These are phyloP conservation scores for Amphiprion clarkii DNA, from an alignment of 2,797 vertebrate genomes.

Conservation along the genomic window DNA sequence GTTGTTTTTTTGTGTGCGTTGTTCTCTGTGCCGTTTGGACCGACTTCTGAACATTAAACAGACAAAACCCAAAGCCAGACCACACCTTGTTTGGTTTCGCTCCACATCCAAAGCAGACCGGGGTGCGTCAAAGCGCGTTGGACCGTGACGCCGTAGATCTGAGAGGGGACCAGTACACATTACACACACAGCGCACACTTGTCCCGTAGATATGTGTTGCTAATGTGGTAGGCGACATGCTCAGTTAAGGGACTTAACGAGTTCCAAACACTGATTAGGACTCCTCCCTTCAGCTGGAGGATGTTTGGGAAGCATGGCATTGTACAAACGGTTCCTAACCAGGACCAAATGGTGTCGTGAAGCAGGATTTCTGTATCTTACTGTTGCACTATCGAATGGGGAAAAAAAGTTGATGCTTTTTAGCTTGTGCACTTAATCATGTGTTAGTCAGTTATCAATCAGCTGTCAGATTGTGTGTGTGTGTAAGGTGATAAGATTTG, in stretches of 20 bases:
- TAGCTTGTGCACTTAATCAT: slow-evolving; percentile 42
- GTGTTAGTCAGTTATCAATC: slow-evolving; percentile 67
- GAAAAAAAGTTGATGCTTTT: slow-evolving; percentile 19
- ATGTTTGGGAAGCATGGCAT: slow-evolving; percentile 61
- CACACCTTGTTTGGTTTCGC: slow-evolving; percentile 77
- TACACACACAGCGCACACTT: slow-evolving; percentile 62
- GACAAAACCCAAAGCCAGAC: slow-evolving; percentile 53
- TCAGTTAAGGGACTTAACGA: slow-evolving; percentile 70
- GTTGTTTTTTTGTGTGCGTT: slow-evolving; percentile 37
- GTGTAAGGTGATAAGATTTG: slow-evolving; percentile 70
- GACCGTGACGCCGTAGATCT: slow-evolving; percentile 79
- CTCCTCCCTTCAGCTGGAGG: slow-evolving; percentile 48
- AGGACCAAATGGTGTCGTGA: slow-evolving; percentile 65
- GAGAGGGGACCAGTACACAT: slow-evolving; percentile 51
- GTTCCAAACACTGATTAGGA: slow-evolving; percentile 75
- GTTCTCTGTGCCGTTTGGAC: slow-evolving; percentile 46
- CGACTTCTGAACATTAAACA: slow-evolving; percentile 60
- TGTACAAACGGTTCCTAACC: slow-evolving; percentile 58
- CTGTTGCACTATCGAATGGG: slow-evolving; percentile 25
- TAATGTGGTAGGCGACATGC: slow-evolving; percentile 76
- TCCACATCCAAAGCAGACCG: slow-evolving; percentile 74
- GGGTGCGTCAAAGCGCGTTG: slow-evolving; percentile 74
- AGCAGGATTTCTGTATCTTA: slow-evolving; percentile 5
- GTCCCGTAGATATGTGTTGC: slow-evolving; percentile 69
- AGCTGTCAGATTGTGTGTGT: slow-evolving; percentile 50